These are phyloP conservation scores for Neuroscelio doddi DNA, from an alignment of 2,888 invertebrate genomes.

Conservation along the genomic window DNA sequence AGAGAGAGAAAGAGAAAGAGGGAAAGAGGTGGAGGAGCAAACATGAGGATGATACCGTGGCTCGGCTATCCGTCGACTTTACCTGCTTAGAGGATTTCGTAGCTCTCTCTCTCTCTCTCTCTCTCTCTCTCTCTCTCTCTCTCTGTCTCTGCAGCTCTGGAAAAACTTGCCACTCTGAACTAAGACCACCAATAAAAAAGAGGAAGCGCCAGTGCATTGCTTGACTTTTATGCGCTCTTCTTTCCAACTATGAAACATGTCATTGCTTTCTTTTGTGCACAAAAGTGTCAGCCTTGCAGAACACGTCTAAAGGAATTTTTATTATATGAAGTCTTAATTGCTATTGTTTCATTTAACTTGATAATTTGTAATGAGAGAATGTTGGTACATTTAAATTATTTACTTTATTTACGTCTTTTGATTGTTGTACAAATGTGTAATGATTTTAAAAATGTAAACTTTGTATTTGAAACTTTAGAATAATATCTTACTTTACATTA, in stretches of 20 bases:
- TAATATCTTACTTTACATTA: too few relatives aligned
- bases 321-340: too few relatives aligned
- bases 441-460: too few relatives aligned
- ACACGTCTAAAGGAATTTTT: too few relatives aligned
- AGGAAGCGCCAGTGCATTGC: conserved; percentile 39
- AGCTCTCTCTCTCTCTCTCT: conserved; percentile 23
- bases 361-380: too few relatives aligned
- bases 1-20: conserved; percentile 12
- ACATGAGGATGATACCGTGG: conserved; percentile 37
- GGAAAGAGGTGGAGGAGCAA: neutral
- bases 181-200: conserved; percentile 44
- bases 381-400: too few relatives aligned
- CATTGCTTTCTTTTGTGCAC: conserved; percentile 40
- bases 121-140: too few relatives aligned
- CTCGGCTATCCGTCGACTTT: conserved; percentile 33
- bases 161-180: conserved; percentile 45
- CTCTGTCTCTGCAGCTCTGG: too few relatives aligned
- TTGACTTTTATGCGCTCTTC: conserved; percentile 40
- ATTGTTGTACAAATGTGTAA: too few relatives aligned
- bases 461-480: neutral
- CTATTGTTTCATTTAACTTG: too few relatives aligned
- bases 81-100: conserved; percentile 41
- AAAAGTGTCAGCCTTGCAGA: conserved; percentile 34
- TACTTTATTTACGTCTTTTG: too few relatives aligned
- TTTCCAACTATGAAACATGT: conserved; percentile 37